phyloP scores from a whole-genome alignment of 1,140 invertebrate species.

The Drosophila mojavensis region DNA sequence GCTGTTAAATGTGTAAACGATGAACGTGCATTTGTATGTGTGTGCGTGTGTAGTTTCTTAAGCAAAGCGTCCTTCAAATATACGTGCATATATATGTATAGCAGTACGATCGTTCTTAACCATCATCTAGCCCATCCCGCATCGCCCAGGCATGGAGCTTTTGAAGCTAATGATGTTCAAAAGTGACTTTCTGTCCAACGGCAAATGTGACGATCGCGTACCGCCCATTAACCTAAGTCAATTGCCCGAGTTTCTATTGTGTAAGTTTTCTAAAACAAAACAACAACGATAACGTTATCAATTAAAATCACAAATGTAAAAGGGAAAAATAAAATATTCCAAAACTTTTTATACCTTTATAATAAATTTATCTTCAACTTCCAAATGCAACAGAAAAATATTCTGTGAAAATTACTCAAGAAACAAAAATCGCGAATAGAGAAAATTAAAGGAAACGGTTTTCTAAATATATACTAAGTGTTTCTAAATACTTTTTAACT shows the following conservation, averaged over 20 bases:
- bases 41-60: constrained; percentile 31
- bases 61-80: not conserved
- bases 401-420: too few relatives aligned
- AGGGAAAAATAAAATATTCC: too few relatives aligned
- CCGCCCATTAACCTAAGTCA: constrained; percentile 89
- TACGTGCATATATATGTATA: not conserved
- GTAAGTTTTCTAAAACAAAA: constrained; percentile 84
- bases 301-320: not conserved
- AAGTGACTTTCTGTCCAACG: constrained; percentile 83
- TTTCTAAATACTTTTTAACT: too few relatives aligned
- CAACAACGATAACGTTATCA: not conserved
- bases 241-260: constrained; percentile 89
- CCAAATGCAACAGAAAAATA: too few relatives aligned
- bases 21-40: constrained; percentile 41
- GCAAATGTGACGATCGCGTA: constrained; percentile 85
- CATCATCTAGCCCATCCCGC: constrained; percentile 1
- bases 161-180: constrained; percentile 84
- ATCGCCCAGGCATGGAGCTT: constrained; percentile 75
- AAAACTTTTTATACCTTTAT: too few relatives aligned
- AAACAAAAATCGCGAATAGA: too few relatives aligned
- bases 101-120: not conserved
- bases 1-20: constrained; percentile 33
- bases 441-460: too few relatives aligned
- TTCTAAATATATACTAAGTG: too few relatives aligned
- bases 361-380: too few relatives aligned